A percentile compares a stretch with the other conserved stretches of the same genome.
phyloP scores from a whole-genome alignment of 2,888 invertebrate genomes.

The Monochamus alternatus region DNA sequence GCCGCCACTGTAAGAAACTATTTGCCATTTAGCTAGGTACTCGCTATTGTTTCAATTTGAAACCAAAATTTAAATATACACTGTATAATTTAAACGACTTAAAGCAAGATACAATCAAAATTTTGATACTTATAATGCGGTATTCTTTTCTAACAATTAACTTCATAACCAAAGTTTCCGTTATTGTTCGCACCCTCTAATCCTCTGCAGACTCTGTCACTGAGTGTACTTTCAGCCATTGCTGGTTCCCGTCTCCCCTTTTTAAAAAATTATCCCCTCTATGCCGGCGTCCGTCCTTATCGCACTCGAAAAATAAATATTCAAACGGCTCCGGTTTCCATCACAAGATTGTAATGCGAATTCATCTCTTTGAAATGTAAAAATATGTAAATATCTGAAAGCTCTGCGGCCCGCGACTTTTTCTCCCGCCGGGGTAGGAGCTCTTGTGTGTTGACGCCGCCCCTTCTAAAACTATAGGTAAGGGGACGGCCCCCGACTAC shows the following conservation, averaged over 20 bases:
- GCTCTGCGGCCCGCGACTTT: conserved; percentile 55
- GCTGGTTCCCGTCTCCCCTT: conserved; percentile 49
- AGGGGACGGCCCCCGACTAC: conserved; percentile 62
- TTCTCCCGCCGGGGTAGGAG: conserved; percentile 44
- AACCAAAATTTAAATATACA: too few relatives aligned
- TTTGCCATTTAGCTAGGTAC: too few relatives aligned
- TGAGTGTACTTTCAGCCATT: conserved; percentile 56
- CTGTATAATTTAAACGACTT: too few relatives aligned
- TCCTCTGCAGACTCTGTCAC: conserved; percentile 28
- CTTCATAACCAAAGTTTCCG: neutral
- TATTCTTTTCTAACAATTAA: neutral
- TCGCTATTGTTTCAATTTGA: too few relatives aligned
- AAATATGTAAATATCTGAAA: conserved; percentile 69
- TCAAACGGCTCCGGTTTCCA: conserved; percentile 61
- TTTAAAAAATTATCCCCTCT: conserved; percentile 53
- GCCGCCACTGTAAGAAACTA: too few relatives aligned
- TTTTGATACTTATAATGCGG: too few relatives aligned
- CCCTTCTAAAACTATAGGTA: conserved; percentile 62
- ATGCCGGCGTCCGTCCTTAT: conserved; percentile 41
- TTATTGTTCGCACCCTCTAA: neutral
- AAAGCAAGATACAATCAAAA: too few relatives aligned
- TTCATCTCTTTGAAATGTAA: conserved; percentile 67
- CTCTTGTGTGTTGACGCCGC: conserved; percentile 58
- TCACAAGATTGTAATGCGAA: conserved; percentile 65
- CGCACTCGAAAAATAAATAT: conserved; percentile 59